phyloP scores from a whole-genome alignment of 2,113 vertebrate genomes.

The Rhabdornis inornatus region DNA sequence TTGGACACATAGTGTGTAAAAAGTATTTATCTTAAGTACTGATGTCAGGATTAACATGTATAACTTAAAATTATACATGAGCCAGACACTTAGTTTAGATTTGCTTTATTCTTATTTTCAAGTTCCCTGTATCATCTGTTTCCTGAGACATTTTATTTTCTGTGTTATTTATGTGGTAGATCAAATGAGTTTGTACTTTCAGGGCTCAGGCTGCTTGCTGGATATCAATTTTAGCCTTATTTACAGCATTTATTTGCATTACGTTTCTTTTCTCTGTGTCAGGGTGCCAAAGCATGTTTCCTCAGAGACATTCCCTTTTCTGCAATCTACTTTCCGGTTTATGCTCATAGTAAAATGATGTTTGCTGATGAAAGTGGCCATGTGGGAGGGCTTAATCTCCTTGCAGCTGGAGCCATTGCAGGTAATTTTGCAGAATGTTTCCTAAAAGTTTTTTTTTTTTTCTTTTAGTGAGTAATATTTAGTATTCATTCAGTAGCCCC shows the following conservation, averaged over 20 bases:
- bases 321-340: conserved; percentile 97
- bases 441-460: not conserved
- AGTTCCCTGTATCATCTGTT: not conserved
- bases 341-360: conserved; percentile 89
- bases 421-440: conserved; percentile 77
- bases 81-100: not conserved
- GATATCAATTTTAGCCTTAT: not conserved
- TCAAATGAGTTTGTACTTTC: not conserved
- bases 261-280: conserved; percentile 47
- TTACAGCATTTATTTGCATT: conserved; percentile 30
- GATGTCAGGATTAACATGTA: not conserved
- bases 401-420: conserved; percentile 93
- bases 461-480: conserved; percentile 22
- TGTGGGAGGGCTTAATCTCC: conserved; percentile 88
- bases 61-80: not conserved
- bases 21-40: not conserved
- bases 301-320: conserved; percentile 99
- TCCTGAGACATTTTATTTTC: not conserved
- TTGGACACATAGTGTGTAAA: not conserved
- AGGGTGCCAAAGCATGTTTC: conserved; percentile 99
- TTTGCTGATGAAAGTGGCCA: conserved; percentile 89
- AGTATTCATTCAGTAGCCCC: conserved; percentile 63
- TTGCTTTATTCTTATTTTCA: not conserved
- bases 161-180: not conserved
- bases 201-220: not conserved